These are phyloP conservation scores for Pseudolaguvia tuberculata DNA, from an alignment of 2,113 vertebrate species.

Conservation along the genomic window DNA sequence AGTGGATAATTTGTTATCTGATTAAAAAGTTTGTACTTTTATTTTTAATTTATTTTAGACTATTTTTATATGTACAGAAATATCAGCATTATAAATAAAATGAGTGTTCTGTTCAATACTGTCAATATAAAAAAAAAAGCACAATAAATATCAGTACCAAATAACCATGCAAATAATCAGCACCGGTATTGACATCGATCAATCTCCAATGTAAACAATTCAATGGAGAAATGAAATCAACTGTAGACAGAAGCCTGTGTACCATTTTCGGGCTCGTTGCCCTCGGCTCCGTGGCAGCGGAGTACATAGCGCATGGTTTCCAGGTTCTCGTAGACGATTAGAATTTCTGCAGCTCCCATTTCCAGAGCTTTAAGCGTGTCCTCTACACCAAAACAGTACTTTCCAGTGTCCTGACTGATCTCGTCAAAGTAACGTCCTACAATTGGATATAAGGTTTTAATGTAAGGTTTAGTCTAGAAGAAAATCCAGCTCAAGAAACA, in stretches of 20 bases:
- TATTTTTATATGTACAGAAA: too few relatives aligned
- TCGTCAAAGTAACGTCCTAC: conserved; percentile 97
- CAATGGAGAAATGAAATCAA: too few relatives aligned
- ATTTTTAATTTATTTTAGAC: too few relatives aligned
- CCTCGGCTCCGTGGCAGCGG: conserved; percentile 92
- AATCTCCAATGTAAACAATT: too few relatives aligned
- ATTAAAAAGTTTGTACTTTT: too few relatives aligned
- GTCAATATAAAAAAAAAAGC: too few relatives aligned
- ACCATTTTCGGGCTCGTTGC: conserved; percentile 74
- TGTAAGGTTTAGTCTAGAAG: not conserved
- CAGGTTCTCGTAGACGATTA: conserved; percentile 98
- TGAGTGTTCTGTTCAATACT: too few relatives aligned
- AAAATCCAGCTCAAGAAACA: not conserved
- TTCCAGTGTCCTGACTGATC: conserved; percentile 98
- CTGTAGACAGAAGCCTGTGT: not conserved
- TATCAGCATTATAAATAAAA: too few relatives aligned
- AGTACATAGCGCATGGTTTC: conserved; percentile 99
- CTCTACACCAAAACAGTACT: conserved; percentile 98
- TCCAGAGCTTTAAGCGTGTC: conserved; percentile 98
- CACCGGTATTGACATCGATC: too few relatives aligned
- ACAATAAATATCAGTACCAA: too few relatives aligned
- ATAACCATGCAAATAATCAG: too few relatives aligned
- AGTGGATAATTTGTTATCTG: too few relatives aligned
- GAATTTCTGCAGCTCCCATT: conserved; percentile 99
- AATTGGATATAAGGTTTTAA: not conserved